These are phyloP conservation scores for Rhinoptilus africanus DNA, from an alignment of 2,113 vertebrate species.

Conservation along the genomic window DNA sequence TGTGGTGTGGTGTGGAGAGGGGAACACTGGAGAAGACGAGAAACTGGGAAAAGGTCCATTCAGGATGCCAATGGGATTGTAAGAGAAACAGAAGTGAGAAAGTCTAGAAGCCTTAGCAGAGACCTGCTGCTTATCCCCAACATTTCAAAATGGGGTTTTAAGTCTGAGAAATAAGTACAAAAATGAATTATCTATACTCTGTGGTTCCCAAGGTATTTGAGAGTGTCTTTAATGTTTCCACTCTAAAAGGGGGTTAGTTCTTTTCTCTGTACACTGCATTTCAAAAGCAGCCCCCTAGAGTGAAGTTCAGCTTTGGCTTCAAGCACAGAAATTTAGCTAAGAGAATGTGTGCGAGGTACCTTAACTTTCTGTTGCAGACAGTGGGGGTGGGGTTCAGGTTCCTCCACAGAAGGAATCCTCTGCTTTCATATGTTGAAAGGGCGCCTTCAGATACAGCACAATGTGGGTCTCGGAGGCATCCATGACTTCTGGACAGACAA, in stretches of 20 bases:
- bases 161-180: slow-evolving; percentile 14
- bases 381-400: not conserved
- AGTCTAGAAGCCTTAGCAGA: not conserved
- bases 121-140: not conserved
- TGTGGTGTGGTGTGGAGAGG: not conserved
- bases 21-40: not conserved
- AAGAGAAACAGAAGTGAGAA: not conserved
- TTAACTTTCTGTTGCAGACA: not conserved
- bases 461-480: not conserved
- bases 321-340: not conserved
- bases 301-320: slow-evolving; percentile 42
- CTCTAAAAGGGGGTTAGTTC: slow-evolving; percentile 24
- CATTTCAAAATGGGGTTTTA: slow-evolving; percentile 16
- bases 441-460: not conserved
- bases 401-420: not conserved
- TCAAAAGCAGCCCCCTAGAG: slow-evolving; percentile 49
- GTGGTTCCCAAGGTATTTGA: slow-evolving; percentile 27
- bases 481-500: not conserved
- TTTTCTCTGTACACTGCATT: slow-evolving; percentile 37
- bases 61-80: not conserved
- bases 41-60: not conserved
- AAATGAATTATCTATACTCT: slow-evolving; percentile 29
- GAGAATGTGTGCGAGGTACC: not conserved
- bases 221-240: slow-evolving; percentile 31
- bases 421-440: not conserved